Conservation (phyloP, 2,888 invertebrate species). For the Brachyptera risi region DNA sequence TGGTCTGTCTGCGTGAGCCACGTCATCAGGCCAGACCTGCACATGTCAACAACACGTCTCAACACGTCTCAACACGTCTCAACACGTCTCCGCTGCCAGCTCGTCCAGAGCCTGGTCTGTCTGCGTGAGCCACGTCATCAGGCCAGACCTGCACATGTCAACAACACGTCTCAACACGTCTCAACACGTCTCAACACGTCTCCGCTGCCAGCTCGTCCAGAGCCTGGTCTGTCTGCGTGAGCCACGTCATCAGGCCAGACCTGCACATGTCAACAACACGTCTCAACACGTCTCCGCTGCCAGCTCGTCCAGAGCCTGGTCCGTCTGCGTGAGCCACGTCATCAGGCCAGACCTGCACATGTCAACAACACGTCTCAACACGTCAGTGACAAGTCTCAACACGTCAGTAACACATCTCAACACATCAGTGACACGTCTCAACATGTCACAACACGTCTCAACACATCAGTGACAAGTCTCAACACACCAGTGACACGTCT, state of each 20-base stretch:
- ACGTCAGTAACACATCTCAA: too few species aligned
- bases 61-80: too few species aligned
- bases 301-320: slow-evolving; percentile 72
- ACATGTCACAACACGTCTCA: too few species aligned
- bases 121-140: slow-evolving; percentile 88
- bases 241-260: slow-evolving; percentile 81
- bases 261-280: slow-evolving; percentile 29
- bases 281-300: slow-evolving; percentile 69
- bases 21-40: too few species aligned
- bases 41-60: too few species aligned
- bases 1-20: slow-evolving; percentile 89
- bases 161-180: too few species aligned
- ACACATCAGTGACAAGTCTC: too few species aligned
- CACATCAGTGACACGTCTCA: too few species aligned
- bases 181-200: slow-evolving; percentile 56
- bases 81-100: slow-evolving; percentile 61
- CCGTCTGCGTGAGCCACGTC: slow-evolving; percentile 86
- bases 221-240: slow-evolving; percentile 78
- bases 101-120: slow-evolving; percentile 79
- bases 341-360: slow-evolving; percentile 60
- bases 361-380: too few species aligned
- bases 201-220: slow-evolving; percentile 77
- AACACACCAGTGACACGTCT: too few species aligned
- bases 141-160: slow-evolving; percentile 48
- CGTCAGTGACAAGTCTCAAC: too few species aligned